Evolutionary conservation across 2,888 invertebrate genomes (phyloP).

Genomic region (Drosophila acutilabella): DNA sequence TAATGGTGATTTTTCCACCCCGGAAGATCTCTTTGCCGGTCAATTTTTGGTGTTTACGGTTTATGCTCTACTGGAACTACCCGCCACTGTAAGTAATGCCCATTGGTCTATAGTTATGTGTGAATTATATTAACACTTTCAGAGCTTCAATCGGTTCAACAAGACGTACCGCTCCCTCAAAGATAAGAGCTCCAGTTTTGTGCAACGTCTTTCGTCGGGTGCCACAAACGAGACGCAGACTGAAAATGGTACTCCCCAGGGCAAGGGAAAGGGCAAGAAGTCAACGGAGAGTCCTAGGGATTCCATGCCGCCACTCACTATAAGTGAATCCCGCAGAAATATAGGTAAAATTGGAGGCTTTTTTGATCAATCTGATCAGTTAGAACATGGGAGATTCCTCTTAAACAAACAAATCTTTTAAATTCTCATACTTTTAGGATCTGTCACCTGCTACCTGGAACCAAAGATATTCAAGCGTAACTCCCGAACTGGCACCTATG

Average conservation of each 20-base stretch:
- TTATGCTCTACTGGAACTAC: slow-evolving; percentile 84
- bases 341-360: slow-evolving; percentile 71
- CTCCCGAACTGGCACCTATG: slow-evolving; percentile 75
- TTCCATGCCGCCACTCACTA: slow-evolving; percentile 80
- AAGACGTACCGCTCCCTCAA: slow-evolving; percentile 84
- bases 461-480: slow-evolving; percentile 84
- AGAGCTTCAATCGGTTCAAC: slow-evolving; percentile 84
- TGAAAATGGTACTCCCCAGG: slow-evolving; percentile 30
- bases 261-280: slow-evolving; percentile 57
- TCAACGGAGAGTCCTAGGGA: slow-evolving; percentile 64
- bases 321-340: slow-evolving; percentile 84
- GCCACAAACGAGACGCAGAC: slow-evolving; percentile 40
- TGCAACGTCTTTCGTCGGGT: slow-evolving; percentile 78
- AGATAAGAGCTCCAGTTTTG: slow-evolving; percentile 82
- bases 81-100: slow-evolving; percentile 80
- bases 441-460: slow-evolving; percentile 85
- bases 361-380: not conserved
- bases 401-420: not conserved
- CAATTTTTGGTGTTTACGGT: slow-evolving; percentile 85
- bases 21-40: slow-evolving; percentile 83
- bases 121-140: slow-evolving; percentile 49
- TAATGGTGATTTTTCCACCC: slow-evolving; percentile 64
- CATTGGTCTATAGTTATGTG: slow-evolving; percentile 15
- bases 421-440: slow-evolving; percentile 64
- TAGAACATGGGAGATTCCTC: not conserved